phyloP scores from a whole-genome alignment of 2,113 vertebrate species.

The Deroptyus accipitrinus region DNA sequence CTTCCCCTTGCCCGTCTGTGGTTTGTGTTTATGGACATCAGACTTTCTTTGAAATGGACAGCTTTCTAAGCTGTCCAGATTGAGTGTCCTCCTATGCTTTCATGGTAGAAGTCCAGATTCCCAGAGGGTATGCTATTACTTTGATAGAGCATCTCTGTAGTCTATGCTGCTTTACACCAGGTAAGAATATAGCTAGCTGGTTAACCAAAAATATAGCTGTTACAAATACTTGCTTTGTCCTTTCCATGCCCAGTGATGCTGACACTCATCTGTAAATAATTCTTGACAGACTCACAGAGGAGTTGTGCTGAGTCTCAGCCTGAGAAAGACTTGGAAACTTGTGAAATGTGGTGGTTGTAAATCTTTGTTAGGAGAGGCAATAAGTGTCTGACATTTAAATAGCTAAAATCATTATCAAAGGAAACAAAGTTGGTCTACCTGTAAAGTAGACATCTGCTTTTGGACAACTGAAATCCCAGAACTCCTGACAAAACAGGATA shows the following conservation, averaged over 20 bases:
- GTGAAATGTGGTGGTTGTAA: background rate
- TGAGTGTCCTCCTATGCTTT: background rate
- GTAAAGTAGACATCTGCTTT: background rate
- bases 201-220: background rate
- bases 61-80: background rate
- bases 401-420: background rate
- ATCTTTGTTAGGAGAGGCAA: background rate
- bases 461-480: background rate
- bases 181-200: background rate
- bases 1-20: fast-evolving
- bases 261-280: background rate
- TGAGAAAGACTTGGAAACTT: background rate
- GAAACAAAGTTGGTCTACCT: background rate
- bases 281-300: background rate
- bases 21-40: background rate
- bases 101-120: background rate
- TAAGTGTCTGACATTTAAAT: background rate
- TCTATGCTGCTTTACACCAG: background rate
- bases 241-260: background rate
- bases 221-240: background rate
- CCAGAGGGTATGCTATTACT: background rate
- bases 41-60: background rate
- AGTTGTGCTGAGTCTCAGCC: background rate
- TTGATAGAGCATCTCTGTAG: background rate
- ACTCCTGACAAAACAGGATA: background rate